Evolutionary conservation across 1,140 invertebrate genomes (phyloP).

Genomic region (Eufriesea mexicana): DNA sequence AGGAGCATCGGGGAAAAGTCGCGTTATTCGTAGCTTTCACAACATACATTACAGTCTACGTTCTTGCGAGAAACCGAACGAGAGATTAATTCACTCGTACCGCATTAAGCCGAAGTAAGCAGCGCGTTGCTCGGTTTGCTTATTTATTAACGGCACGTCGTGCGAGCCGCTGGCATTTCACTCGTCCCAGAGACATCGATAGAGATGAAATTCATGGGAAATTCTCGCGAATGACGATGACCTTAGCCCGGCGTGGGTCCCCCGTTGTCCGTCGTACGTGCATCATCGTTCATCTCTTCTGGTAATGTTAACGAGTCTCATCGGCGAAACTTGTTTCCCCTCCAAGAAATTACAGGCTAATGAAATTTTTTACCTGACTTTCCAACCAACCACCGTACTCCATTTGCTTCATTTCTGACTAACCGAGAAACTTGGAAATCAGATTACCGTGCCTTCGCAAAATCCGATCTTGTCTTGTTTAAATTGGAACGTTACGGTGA

Average conservation of each 20-base stretch:
- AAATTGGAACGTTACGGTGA: background rate
- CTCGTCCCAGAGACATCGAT: background rate
- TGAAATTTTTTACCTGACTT: constrained; percentile 12
- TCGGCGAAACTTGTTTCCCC: constrained; percentile 16
- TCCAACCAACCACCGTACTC: background rate
- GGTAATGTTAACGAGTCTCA: constrained; percentile 17
- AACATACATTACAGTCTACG: background rate
- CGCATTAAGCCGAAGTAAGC: background rate
- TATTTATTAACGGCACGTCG: background rate
- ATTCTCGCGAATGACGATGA: background rate
- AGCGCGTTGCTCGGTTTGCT: background rate
- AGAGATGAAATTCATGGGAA: constrained; percentile 12
- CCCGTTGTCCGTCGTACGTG: background rate
- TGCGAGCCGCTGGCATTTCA: constrained; percentile 9
- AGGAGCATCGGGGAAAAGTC: background rate
- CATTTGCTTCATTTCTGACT: constrained; percentile 25
- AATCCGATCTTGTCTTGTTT: constrained; percentile 22
- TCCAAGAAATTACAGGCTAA: constrained; percentile 28
- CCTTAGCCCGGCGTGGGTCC: background rate
- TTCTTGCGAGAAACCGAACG: background rate
- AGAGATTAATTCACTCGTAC: constrained; percentile 27
- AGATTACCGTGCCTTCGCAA: background rate
- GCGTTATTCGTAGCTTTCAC: background rate
- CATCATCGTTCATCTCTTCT: background rate
- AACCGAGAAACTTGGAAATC: constrained; percentile 30